Evolutionary conservation across 2,888 invertebrate genomes (phyloP).

Genomic region (Epinotia ramella): DNA sequence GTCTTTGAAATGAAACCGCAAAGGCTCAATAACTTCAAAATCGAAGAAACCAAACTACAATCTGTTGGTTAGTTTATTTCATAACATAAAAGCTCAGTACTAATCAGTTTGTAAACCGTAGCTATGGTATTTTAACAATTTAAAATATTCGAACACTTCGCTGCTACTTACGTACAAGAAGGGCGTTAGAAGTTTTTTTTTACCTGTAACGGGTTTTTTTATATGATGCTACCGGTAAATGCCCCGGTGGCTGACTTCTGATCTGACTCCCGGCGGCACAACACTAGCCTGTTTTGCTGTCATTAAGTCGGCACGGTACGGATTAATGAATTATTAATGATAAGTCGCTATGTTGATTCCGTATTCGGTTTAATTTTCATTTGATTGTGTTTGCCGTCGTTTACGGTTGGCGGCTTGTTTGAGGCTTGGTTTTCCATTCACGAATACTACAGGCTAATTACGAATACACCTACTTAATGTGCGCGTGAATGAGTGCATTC

Average conservation of each 20-base stretch:
- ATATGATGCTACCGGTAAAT: background rate
- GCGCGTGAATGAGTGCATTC: background rate
- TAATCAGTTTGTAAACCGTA: no score
- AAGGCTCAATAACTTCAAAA: no score
- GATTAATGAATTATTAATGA: constrained; percentile 69
- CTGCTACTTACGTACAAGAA: no score
- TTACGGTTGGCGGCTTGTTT: constrained; percentile 30
- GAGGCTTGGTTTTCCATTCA: constrained; percentile 20
- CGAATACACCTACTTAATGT: constrained; percentile 7
- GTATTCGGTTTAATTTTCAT: constrained; percentile 71
- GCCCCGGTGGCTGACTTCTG: background rate
- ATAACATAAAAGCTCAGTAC: no score
- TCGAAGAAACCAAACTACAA: no score
- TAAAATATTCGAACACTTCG: no score
- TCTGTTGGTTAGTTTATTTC: no score
- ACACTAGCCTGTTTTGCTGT: constrained; percentile 61
- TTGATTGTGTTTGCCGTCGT: constrained; percentile 58
- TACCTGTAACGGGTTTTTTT: background rate
- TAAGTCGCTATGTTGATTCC: constrained; percentile 64
- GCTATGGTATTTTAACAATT: no score
- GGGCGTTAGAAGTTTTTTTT: no score
- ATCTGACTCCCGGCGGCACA: background rate
- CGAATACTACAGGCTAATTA: constrained; percentile 14
- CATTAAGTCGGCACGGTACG: constrained; percentile 63
- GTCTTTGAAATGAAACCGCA: no score